phyloP scores from a whole-genome alignment of 2,888 invertebrate species.

The Acleris literana region DNA sequence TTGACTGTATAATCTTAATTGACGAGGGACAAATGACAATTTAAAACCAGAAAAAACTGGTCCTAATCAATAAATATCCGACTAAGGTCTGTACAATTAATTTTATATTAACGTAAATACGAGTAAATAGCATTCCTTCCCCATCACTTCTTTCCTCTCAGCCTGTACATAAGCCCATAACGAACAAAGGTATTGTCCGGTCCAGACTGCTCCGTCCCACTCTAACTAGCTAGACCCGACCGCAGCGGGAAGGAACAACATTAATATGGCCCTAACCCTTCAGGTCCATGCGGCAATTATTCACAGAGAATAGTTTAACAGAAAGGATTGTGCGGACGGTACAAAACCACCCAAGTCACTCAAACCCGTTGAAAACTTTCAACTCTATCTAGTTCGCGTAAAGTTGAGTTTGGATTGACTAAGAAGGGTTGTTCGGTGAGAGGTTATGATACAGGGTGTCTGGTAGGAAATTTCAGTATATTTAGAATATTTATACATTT shows the following conservation, averaged over 20 bases:
- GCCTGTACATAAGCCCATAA: conserved; percentile 20
- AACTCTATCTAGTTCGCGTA: conserved; percentile 32
- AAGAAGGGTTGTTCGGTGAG: conserved; percentile 31
- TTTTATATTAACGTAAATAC: too few species aligned
- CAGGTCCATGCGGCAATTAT: conserved; percentile 84
- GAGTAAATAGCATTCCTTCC: too few species aligned
- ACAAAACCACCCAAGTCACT: conserved; percentile 42
- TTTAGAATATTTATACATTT: conserved; percentile 81
- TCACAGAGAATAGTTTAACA: conserved; percentile 84
- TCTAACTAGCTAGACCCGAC: conserved; percentile 55
- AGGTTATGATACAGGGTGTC: conserved; percentile 33
- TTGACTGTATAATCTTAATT: too few species aligned
- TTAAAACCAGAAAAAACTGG: too few species aligned
- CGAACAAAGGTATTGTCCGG: conserved; percentile 49
- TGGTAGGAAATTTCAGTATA: conserved; percentile 72
- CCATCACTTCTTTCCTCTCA: neutral
- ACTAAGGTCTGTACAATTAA: too few species aligned
- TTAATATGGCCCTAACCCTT: conserved; percentile 81
- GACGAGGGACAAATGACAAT: too few species aligned
- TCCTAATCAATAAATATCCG: too few species aligned
- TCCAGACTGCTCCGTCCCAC: conserved; percentile 44
- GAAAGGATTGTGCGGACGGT: conserved; percentile 80
- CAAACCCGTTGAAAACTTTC: conserved; percentile 37
- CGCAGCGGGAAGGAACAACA: conserved; percentile 75
- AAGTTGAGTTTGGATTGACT: conserved; percentile 39